Base-by-base conservation (phyloP, 2,113 vertebrate species). In the Cettia cetti region DNA sequence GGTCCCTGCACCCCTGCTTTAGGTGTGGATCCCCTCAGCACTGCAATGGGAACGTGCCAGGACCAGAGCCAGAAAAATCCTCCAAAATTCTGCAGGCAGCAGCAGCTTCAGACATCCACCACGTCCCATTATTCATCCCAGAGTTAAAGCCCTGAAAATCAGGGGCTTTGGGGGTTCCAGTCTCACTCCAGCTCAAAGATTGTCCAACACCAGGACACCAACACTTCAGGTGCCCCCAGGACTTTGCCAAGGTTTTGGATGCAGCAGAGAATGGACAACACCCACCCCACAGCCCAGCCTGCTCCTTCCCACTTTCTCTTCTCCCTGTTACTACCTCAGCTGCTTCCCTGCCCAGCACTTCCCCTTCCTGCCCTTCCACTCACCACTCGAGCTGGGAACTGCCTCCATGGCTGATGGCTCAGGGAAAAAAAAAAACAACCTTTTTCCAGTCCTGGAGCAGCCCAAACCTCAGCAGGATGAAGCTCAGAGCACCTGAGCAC, bases 121-220 rank as follows among this genome's bases (percentile, higher is more conserved):
- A 1, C 0, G 4, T 40, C 69, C 60, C 8, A 10, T 7, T 11
- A 2, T 2, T 45, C 23, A 7, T 3, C 22, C 45, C 9, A 24
- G 17, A 57, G n/a, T 10, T 20, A 75, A 75, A 87, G 30, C 77
- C 53, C 7, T 8, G 15, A 28, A 22, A 15, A 49, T 10, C 1
- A 1, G 45, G 45, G 20, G 45, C 20, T 47, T 47, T 47, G 11
- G 11, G 45, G 21, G 24, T 7, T 57, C 66, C 45, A 6, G 17
- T 6, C 23, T 23, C 54, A 26, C 52, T 39, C 24, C 69, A 63
- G 28, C 28, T 28, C 52, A 15, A 53, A 70, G 14, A 9, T 17
- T 0, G 1, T 1, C 82, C 33, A 45, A 50, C 50, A 72, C 6
- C 3, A 50, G 24, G 14, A 70, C 33, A 45, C 30, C 52, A 30